Evolutionary conservation across 23 tunicate genomes (phyloP), one percentile per base, ranked within the genome.

Genomic region (Clavelina lepadiformis): DNA sequence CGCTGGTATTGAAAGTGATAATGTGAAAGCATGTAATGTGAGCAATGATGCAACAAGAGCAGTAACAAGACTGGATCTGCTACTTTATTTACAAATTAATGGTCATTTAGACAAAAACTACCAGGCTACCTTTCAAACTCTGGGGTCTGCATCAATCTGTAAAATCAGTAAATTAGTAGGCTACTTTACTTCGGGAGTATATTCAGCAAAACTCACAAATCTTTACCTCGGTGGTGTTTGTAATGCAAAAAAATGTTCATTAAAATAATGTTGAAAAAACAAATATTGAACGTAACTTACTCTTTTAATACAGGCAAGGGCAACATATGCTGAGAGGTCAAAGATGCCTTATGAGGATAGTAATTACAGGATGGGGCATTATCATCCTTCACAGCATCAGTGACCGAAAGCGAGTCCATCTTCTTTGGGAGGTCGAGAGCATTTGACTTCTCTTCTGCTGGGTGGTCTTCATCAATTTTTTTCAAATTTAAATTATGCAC

Each of bases 251-350:
- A n/a, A n/a, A 41, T 41, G 49, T 41, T 15, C 11, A 15, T 41
- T 41, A 41, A 41, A 41, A 41, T 8, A 25, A 23, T 2, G 6
- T 34, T 20, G 46, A 66, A 2, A 5, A 25, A 23, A 68, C 33
- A 68, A 68, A 3, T 38, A 4, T 5, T n/a, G n/a, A n/a, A 41
- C 5, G 28, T 19, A 23, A 80, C 83, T 81, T 69, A 89, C 97
- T 77, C 80, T 75, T 89, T 77, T 20, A 89, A 51, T 1, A 61
- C 80, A 19, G 97, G 97, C 67, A 89, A 56, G 19, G 89, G 89
- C 67, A 89, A 54, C 79, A 74, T 86, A 46, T 89, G 97, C 63
- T 77, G 97, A 38, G 74, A 51, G 2, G 97, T 81, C 15, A 89
- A 70, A 46, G 89, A 65, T 1, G 89, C 76, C 62, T 79, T 81